Evolutionary conservation across 2,888 invertebrate genomes (phyloP).

Genomic region (Apotomis betuletana): DNA sequence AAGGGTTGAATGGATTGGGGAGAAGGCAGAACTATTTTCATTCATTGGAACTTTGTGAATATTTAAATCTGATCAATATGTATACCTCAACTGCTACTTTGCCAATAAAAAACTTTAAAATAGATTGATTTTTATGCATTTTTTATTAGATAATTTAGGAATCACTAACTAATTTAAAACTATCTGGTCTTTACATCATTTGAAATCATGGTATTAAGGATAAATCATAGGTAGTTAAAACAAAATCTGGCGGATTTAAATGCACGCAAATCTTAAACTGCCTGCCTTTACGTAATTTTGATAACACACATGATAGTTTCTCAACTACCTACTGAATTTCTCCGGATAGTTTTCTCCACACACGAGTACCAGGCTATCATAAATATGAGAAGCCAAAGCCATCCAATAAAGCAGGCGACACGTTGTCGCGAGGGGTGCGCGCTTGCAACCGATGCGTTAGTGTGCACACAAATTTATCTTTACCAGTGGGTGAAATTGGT

Average conservation of each 20-base stretch:
- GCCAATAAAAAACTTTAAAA: no score
- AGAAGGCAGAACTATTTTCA: not conserved
- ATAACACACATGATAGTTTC: slow-evolving; percentile 10
- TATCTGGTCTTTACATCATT: no score
- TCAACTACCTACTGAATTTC: slow-evolving; percentile 6
- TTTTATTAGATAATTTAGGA: no score
- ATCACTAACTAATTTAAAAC: no score
- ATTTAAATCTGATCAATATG: not conserved
- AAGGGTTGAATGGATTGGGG: slow-evolving; percentile 24
- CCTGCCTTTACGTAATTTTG: no score
- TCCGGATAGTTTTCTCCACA: slow-evolving; percentile 35
- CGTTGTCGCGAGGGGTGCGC: slow-evolving; percentile 45
- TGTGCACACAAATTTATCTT: slow-evolving; percentile 22
- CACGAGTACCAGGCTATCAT: slow-evolving; percentile 43
- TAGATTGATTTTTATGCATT: no score
- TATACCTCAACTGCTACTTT: no score
- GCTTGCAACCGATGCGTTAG: slow-evolving; percentile 25
- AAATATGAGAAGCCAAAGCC: slow-evolving; percentile 38
- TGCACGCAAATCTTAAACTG: no score
- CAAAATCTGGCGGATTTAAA: no score
- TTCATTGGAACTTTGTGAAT: not conserved
- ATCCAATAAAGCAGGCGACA: slow-evolving; percentile 50
- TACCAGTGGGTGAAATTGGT: slow-evolving; percentile 1
- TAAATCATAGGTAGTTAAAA: no score
- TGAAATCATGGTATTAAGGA: no score